phyloP scores from a whole-genome alignment of 2,888 invertebrate species.

The Spisula solida region DNA sequence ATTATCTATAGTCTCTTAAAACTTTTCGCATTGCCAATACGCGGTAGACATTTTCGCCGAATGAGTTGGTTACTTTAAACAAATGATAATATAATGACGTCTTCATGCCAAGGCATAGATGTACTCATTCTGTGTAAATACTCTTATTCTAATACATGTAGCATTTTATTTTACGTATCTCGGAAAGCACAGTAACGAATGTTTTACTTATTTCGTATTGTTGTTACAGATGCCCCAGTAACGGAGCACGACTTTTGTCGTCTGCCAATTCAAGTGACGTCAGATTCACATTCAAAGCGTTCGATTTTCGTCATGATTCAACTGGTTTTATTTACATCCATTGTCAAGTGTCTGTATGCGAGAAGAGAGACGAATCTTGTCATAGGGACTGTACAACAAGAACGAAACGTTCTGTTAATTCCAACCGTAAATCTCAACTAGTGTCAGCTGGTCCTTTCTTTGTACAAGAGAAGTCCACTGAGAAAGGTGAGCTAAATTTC shows the following conservation, averaged over 20 bases:
- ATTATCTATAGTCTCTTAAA: too few species aligned
- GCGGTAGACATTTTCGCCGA: too few species aligned
- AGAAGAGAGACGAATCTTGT: conserved; percentile 52
- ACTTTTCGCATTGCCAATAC: too few species aligned
- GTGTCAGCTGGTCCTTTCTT: conserved; percentile 70
- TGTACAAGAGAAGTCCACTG: conserved; percentile 27
- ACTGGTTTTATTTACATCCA: conserved; percentile 71
- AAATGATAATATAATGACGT: too few species aligned
- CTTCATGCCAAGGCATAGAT: too few species aligned
- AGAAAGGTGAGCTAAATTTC: conserved; percentile 38
- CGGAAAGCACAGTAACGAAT: background rate
- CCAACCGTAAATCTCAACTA: conserved; percentile 54
- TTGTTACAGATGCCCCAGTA: conserved; percentile 66
- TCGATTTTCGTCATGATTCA: conserved; percentile 66
- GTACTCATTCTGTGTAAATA: too few species aligned
- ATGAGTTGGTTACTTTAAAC: too few species aligned
- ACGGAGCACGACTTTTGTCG: conserved; percentile 59
- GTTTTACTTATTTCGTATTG: background rate
- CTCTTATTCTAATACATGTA: too few species aligned
- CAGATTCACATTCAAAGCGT: conserved; percentile 69
- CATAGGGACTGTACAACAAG: conserved; percentile 57
- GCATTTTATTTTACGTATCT: too few species aligned
- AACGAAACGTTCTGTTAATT: conserved; percentile 43
- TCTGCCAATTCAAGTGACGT: conserved; percentile 54
- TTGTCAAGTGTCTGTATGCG: conserved; percentile 71